phyloP scores from a whole-genome alignment of 1,140 invertebrate species.

The Xylocopa sonorina region DNA sequence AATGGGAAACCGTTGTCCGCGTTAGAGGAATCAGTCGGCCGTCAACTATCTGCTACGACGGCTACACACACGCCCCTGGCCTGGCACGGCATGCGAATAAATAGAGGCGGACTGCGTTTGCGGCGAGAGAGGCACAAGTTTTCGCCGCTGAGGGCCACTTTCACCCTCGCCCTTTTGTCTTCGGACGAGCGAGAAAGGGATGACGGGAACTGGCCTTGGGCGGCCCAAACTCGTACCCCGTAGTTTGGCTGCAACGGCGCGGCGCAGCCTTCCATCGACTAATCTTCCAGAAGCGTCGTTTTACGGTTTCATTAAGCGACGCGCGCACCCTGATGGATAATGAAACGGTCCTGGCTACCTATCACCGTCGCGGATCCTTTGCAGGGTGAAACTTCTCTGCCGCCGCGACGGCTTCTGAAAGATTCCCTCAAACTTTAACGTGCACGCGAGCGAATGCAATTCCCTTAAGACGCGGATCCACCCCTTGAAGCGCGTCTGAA shows the following conservation, averaged over 20 bases:
- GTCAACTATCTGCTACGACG: constrained; percentile 62
- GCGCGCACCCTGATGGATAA: constrained; percentile 12
- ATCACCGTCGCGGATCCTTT: background rate
- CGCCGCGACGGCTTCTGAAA: background rate
- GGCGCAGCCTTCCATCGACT: constrained; percentile 2
- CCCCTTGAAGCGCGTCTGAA: background rate
- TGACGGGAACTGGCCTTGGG: no score
- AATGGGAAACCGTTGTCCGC: constrained; percentile 76
- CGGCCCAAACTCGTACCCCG: no score
- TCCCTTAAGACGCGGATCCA: background rate
- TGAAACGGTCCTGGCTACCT: constrained; percentile 20
- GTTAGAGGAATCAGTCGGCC: constrained; percentile 59
- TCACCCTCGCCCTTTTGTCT: no score
- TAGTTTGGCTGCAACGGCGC: no score
- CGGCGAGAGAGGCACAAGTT: background rate
- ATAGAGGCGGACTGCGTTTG: constrained; percentile 46
- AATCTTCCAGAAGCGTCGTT: constrained; percentile 25
- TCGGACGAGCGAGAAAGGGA: no score
- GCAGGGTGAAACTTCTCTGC: background rate
- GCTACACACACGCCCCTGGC: no score
- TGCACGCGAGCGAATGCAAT: background rate
- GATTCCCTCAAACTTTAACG: background rate
- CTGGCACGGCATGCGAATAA: constrained; percentile 63
- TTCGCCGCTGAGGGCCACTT: no score
- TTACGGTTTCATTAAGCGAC: constrained; percentile 43